phyloP scores from a whole-genome alignment of 2,113 vertebrate species.

The Parus major region DNA sequence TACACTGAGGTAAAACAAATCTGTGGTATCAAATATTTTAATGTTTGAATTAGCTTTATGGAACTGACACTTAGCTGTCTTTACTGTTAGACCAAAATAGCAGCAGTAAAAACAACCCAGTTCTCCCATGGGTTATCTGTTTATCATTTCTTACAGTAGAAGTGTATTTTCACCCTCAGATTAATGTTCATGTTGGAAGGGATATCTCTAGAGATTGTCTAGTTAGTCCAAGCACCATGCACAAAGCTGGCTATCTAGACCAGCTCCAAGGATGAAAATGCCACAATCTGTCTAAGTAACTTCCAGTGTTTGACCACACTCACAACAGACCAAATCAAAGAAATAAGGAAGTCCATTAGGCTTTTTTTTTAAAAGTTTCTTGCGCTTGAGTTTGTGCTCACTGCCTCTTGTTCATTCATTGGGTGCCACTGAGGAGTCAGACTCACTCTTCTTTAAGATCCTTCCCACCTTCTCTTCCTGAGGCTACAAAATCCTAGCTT shows the following conservation, averaged over 20 bases:
- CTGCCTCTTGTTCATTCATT: neutral
- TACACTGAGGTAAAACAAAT: neutral
- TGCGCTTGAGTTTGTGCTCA: neutral
- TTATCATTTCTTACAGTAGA: neutral
- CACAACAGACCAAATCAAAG: neutral
- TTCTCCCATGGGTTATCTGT: neutral
- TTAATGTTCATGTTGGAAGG: neutral
- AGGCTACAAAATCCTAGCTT: neutral
- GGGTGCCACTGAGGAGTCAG: neutral
- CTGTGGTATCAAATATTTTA: neutral
- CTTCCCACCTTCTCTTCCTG: neutral
- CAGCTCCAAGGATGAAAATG: neutral
- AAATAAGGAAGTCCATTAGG: neutral
- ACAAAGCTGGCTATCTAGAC: neutral
- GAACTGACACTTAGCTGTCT: neutral
- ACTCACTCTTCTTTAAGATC: neutral
- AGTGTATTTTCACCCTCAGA: neutral
- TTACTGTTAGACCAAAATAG: neutral
- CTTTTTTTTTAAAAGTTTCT: neutral
- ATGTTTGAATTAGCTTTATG: neutral
- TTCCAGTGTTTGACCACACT: neutral
- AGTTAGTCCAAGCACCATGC: neutral
- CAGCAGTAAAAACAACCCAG: neutral
- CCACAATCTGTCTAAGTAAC: neutral
- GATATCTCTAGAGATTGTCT: neutral